phyloP scores from a whole-genome alignment of 1,140 invertebrate species.

The Anastrepha obliqua region DNA sequence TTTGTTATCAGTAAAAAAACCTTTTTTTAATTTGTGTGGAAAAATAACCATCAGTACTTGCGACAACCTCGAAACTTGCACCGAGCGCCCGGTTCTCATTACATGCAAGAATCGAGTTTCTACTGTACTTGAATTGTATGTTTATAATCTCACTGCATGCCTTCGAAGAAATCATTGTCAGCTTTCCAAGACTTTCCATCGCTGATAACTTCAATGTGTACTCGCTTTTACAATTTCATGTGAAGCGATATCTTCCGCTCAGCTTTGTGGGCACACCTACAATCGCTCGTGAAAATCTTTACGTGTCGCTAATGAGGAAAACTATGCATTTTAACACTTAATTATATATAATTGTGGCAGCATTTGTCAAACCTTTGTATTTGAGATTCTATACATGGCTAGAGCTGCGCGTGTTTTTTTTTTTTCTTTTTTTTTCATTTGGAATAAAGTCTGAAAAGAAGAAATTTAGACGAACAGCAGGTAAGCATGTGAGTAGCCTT shows the following conservation, averaged over 20 bases:
- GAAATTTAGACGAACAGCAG: not conserved
- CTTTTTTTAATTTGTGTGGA: too few relatives aligned
- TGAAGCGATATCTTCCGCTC: not conserved
- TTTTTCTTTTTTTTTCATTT: not conserved
- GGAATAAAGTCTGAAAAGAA: not conserved
- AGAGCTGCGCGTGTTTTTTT: not conserved
- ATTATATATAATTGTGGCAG: not conserved
- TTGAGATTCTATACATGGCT: not conserved
- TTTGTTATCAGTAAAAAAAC: too few relatives aligned
- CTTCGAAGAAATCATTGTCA: not conserved
- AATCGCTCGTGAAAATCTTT: not conserved
- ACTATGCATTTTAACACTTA: conserved; percentile 32
- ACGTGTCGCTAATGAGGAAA: conserved; percentile 34
- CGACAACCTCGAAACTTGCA: too few relatives aligned
- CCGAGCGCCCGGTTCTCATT: too few relatives aligned
- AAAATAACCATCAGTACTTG: too few relatives aligned
- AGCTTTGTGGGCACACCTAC: not conserved
- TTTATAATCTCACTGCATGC: too few relatives aligned
- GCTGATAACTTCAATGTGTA: not conserved
- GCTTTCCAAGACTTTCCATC: not conserved
- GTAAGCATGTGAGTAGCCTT: not conserved
- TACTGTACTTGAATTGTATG: too few relatives aligned
- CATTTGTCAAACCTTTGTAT: conserved; percentile 27
- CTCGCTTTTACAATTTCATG: not conserved
- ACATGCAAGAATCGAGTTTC: too few relatives aligned